A percentile compares a stretch with the other conserved stretches of the same genome.
Evolutionary conservation across 1,140 invertebrate species (phyloP).

Genomic region (Lysiphlebus fabarum): DNA sequence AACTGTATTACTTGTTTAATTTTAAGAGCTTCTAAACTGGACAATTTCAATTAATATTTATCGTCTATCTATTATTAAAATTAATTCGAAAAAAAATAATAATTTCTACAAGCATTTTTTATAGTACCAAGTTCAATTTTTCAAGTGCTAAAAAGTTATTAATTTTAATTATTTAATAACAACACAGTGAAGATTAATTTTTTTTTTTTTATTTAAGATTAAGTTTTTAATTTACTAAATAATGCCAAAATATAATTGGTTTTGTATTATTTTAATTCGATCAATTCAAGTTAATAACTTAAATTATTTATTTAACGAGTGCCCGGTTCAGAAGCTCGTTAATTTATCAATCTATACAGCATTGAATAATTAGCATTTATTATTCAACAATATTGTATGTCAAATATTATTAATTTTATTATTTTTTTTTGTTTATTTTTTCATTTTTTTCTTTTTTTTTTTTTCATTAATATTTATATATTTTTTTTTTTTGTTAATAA

Average conservation of each 20-base stretch:
- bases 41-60: background rate
- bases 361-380: constrained; percentile 34
- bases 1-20: constrained; percentile 14
- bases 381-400: constrained; percentile 6
- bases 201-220: background rate
- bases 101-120: too few relatives aligned
- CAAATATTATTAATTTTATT: constrained; percentile 2
- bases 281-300: too few relatives aligned
- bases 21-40: constrained; percentile 23
- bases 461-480: constrained; percentile 15
- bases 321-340: constrained; percentile 44
- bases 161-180: too few relatives aligned
- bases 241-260: too few relatives aligned
- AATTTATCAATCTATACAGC: constrained; percentile 47
- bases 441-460: constrained; percentile 2
- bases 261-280: too few relatives aligned
- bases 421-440: constrained; percentile 3
- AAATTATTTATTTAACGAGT: constrained; percentile 15
- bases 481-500: constrained; percentile 11
- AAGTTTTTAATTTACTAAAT: too few relatives aligned
- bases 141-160: too few relatives aligned
- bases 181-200: background rate
- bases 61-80: too few relatives aligned
- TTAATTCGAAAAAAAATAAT: too few relatives aligned
- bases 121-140: too few relatives aligned